These are phyloP conservation scores for Hypsibius dujardini DNA, from an alignment of 1,140 invertebrate species.

Conservation along the genomic window DNA sequence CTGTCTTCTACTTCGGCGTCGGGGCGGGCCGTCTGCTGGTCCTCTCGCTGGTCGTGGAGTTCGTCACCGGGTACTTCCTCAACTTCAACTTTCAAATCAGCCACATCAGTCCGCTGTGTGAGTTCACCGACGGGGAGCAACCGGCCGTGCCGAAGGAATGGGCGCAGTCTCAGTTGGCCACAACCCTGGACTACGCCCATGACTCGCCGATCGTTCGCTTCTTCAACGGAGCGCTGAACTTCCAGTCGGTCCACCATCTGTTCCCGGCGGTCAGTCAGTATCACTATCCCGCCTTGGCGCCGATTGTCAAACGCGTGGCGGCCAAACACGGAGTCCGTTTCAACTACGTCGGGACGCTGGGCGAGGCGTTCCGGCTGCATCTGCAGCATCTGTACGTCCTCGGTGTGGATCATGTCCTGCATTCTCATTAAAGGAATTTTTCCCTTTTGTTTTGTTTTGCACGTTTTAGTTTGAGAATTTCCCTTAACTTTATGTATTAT, in stretches of 20 bases:
- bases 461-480: no score
- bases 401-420: neutral
- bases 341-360: neutral
- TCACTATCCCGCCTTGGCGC: slow-evolving; percentile 4
- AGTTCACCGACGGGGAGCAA: neutral
- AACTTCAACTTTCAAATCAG: slow-evolving; percentile 10
- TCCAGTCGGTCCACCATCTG: slow-evolving; percentile 4
- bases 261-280: neutral
- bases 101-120: slow-evolving; percentile 8
- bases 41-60: neutral
- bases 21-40: neutral
- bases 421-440: neutral
- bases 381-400: slow-evolving; percentile 9
- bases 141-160: neutral
- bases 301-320: neutral
- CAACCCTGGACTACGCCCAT: slow-evolving; percentile 4
- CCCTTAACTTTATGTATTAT: no score
- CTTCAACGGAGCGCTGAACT: neutral
- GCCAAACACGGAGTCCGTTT: neutral
- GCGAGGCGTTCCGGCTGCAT: neutral
- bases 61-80: neutral
- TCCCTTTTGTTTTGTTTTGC: no score
- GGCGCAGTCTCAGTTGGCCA: neutral
- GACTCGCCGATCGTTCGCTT: neutral
- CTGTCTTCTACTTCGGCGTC: neutral